Evolutionary conservation across 2,113 vertebrate species (phyloP), one percentile per base, ranked within the genome.

Genomic region (Pao palembangensis): DNA sequence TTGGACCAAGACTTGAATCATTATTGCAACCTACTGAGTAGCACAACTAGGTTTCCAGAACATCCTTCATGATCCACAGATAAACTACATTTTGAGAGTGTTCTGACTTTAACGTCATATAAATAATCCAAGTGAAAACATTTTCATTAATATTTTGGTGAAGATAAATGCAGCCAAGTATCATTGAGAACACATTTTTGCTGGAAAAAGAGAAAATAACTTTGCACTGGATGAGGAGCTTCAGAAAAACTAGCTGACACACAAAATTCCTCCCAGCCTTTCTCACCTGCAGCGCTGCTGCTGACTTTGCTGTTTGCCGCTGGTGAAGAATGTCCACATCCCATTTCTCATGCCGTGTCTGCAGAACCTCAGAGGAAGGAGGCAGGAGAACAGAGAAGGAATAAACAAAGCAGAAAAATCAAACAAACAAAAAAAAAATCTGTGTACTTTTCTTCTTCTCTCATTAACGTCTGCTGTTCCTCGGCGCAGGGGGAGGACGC

Each of bases 301-400:
- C 0, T 28, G 51, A 1, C 68, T 54, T 5, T 59, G 55, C 1
- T 67, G 20, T 16, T 60, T 14, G 31, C 12, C n/a, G 78, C 28
- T 43, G 68, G 71, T 0, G 85, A 78, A 17, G 88, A 90, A 67
- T 86, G 82, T 44, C 86, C 86, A 85, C 87, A 90, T 52, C 88
- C 88, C 87, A 89, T 90, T 54, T 55, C 65, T 69, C 25, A 63
- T 43, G n/a, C 55, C 6, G 41, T 50, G n/a, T 16, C 23, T 3
- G 0, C 4, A 15, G 59, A 63, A 67, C 19, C 46, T 18, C 50
- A 15, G 46, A 54, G 20, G 20, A 34, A 18, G 6, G 3, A 20
- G 20, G 11, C 14, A 17, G 46, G 34, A 41, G 20, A 52, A 8
- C 16, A 34, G 14, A 31, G 42, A 16, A 20, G 6, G 0, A 43